Evolutionary conservation across 2,113 vertebrate species (phyloP), one percentile per base, ranked within the genome.

Genomic region (Verasper variegatus): DNA sequence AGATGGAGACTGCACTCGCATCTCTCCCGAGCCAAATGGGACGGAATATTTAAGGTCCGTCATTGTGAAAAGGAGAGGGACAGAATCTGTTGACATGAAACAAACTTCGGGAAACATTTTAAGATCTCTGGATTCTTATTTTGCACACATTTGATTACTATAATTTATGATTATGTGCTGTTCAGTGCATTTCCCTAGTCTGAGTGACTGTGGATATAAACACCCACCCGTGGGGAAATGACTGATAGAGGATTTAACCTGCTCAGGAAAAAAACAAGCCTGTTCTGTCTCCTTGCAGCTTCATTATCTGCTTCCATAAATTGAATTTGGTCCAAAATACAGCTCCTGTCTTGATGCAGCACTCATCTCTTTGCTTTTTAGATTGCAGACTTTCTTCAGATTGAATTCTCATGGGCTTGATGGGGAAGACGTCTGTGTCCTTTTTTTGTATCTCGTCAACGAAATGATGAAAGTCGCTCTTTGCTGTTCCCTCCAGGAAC

Each of bases 1-100:
- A 87, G 81, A 86, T 79, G 81, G 79, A 84, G 74, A 76, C 56
- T 75, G 3, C 37, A 49, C 57, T 79, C 14, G 2, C 75, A 65
- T 83, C 78, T 66, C 74, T 81, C 79, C 80, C 73, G 40, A 87
- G 83, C 75, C 86, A 85, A 89, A 87, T 83, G 84, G 81, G 84
- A 79, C 85, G 59, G 68, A 84, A 76, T 87, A 82, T 90, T 82
- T 84, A 73, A 80, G 60, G 80, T 87, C 79, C 85, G 83, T 86
- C 87, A 81, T 45, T 68, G 77, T 80, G 77, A 31, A 68, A 83
- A 23, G 18, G 55, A 56, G 68, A 66, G n/a, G 5, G 55, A 54
- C 21, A 59, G 78, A 26, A 60, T 40, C 35, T 68, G 49, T 66
- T 73, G 66, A 78, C 66, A 64, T 18, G 65, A 76, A 55, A 69